Evolutionary conservation across 2,113 vertebrate genomes (phyloP).

Genomic region (Aleadryas rufinucha): DNA sequence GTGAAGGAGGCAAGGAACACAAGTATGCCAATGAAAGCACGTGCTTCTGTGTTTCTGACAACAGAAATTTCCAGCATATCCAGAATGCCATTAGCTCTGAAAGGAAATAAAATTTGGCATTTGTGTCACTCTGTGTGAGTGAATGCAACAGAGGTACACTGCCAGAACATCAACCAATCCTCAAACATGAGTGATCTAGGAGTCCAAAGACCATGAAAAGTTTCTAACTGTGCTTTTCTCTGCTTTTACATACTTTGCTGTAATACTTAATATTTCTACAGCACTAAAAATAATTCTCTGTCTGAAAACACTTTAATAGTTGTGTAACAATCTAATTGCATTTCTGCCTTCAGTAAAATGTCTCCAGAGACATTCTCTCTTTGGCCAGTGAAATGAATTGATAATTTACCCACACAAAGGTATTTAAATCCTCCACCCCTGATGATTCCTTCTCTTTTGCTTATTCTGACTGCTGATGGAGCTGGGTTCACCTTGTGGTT

Average conservation of each 20-base stretch:
- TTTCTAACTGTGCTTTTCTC: not conserved
- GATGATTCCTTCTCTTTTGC: slow-evolving; percentile 14
- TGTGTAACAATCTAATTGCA: slow-evolving; percentile 34
- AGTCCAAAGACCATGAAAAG: not conserved
- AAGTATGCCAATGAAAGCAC: not conserved
- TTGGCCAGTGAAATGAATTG: slow-evolving; percentile 26
- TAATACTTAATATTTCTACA: not conserved
- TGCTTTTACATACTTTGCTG: not conserved
- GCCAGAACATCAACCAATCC: not conserved
- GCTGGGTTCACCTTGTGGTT: not conserved
- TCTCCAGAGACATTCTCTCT: slow-evolving; percentile 32
- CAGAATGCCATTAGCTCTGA: not conserved
- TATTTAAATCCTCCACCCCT: slow-evolving; percentile 43
- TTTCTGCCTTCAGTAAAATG: slow-evolving; percentile 33
- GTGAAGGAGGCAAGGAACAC: not conserved
- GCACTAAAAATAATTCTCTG: not conserved
- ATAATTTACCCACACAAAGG: slow-evolving; percentile 29
- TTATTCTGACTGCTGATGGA: not conserved
- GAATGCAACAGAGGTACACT: not conserved
- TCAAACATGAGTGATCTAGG: not conserved
- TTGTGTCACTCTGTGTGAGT: not conserved
- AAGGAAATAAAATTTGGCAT: not conserved
- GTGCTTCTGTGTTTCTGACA: not conserved
- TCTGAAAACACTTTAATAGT: slow-evolving; percentile 26
- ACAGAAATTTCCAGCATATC: not conserved